Evolutionary conservation across 2,797 vertebrate genomes (phyloP), one percentile per base, ranked within the genome.

Genomic region (Hydrolagus colliei): DNA sequence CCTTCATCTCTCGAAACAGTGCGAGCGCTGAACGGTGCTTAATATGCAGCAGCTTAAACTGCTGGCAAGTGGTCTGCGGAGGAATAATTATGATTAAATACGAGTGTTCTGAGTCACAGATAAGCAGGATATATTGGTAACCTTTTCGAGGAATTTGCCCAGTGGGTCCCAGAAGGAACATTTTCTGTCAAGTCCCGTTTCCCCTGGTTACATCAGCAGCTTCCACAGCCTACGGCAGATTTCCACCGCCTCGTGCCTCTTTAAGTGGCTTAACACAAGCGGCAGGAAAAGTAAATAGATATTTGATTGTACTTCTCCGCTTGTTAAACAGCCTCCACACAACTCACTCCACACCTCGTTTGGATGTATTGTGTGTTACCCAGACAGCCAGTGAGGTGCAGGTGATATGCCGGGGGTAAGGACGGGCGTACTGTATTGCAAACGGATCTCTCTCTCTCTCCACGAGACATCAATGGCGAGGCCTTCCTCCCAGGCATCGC

Each of bases 121-220:
- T 61, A 62, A 62, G 20, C 59, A 78, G 35, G 41, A 78, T 78
- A 20, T 62, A 78, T n/a, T 62, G 18, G n/a, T 77, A 77, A 77
- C 16, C 16, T 77, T 77, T 62, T 78, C 20, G 9, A 78, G n/a
- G 11, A 78, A 62, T 78, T 78, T 62, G 76, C 59, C 76, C 76
- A 78, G 11, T 22, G 35, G 73, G 35, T 52, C 35, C 73, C 73
- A 52, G 16, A 9, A 62, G 20, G 10, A 78, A 61, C 18, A 62
- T 78, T 61, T 20, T 77, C 41, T 59, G 75, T 52, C 52, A 52
- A 61, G 52, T 18, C 9, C 73, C 52, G 73, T 75, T 52, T 75
- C 73, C 73, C 73, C 59, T n/a, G 52, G 20, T 78, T 62, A 78
- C 59, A 75, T 75, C 12, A 61, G 22, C 4, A 61, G 59, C 76